These are phyloP conservation scores for Epinephelus cyanopodus DNA, from an alignment of 2,113 vertebrate species.

Conservation along the genomic window DNA sequence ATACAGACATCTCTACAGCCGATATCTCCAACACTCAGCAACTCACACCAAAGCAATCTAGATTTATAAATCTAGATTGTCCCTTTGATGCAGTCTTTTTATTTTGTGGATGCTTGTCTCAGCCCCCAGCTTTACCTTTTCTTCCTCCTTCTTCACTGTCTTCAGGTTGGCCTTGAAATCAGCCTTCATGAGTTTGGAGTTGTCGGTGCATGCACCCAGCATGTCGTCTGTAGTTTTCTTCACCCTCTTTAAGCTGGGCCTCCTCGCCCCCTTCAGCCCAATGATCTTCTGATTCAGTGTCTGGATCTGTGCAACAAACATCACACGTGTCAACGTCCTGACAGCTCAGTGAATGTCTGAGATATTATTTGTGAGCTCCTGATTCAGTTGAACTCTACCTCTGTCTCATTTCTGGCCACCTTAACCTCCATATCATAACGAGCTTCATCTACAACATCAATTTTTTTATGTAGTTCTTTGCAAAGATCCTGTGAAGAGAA, in stretches of 20 bases:
- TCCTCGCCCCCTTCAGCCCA: slow-evolving; percentile 84
- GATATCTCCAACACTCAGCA: too few species aligned
- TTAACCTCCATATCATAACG: slow-evolving; percentile 80
- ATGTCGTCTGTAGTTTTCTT: slow-evolving; percentile 84
- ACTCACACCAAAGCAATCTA: too few species aligned
- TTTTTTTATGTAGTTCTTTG: slow-evolving; percentile 77
- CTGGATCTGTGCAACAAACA: slow-evolving; percentile 75
- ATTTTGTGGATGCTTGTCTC: neutral
- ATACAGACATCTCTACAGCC: too few species aligned
- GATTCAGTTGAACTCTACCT: slow-evolving; percentile 62
- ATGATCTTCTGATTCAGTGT: slow-evolving; percentile 79
- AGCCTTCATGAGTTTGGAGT: slow-evolving; percentile 78
- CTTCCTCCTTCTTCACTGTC: slow-evolving; percentile 88
- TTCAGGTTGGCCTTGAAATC: slow-evolving; percentile 87
- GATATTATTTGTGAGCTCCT: neutral
- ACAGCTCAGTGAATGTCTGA: neutral
- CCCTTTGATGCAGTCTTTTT: neutral
- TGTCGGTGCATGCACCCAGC: slow-evolving; percentile 80
- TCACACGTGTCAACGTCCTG: neutral
- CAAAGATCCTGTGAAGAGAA: slow-evolving; percentile 79
- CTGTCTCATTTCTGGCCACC: slow-evolving; percentile 74
- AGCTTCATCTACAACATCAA: slow-evolving; percentile 79
- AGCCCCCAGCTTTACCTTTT: slow-evolving; percentile 75
- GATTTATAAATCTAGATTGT: too few species aligned
- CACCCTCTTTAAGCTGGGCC: slow-evolving; percentile 84